Base-by-base conservation (phyloP, 2,888 invertebrate genomes). In the Lottia gigantea region DNA sequence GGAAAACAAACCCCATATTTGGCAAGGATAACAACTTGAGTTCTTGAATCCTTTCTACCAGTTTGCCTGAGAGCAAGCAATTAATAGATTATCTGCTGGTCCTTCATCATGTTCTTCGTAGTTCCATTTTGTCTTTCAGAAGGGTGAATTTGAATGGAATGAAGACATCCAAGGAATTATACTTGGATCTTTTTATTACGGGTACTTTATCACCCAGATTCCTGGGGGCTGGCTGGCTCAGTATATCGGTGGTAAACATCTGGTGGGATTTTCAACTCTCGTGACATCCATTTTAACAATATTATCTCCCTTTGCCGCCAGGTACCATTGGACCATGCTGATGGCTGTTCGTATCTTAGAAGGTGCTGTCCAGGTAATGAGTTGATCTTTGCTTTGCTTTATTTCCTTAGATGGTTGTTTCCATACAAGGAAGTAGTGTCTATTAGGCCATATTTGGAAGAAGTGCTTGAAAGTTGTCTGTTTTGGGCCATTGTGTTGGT, bases 211-310 rank as follows among this genome's bases (percentile, higher is more conserved):
- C 16, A 79, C 82, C 0, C 85, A 84, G 71, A 68, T 84, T 14
- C 77, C 80, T 25, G 83, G 82, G 1, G 82, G 83, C 16, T 81
- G 76, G 73, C 83, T 95, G 31, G 93, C 95, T 0, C 94, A 95
- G 81, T 91, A 91, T 78, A 94, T 94, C 75, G 95, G 95, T 19
- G 95, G 95, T 19, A 95, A 95, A 86, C 93, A 94, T 89, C 92
- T 94, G 0, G 89, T 95, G 6, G 94, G 94, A 0, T 88, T 94
- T 68, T 95, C 95, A 64, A 93, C 95, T n/a, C 88, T 95, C 0
- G 93, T 93, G 12, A 94, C 95, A 0, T 94, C 94, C 0, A 86
- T 95, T 16, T 93, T 95, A 80, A 95, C 95, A 0, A 84, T 95
- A 1, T 82, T 95, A 1, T 95, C 95, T 0, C 95, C 95, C 0